Base-by-base conservation (phyloP, 1,140 invertebrate genomes). In the Adelges cooleyi region DNA sequence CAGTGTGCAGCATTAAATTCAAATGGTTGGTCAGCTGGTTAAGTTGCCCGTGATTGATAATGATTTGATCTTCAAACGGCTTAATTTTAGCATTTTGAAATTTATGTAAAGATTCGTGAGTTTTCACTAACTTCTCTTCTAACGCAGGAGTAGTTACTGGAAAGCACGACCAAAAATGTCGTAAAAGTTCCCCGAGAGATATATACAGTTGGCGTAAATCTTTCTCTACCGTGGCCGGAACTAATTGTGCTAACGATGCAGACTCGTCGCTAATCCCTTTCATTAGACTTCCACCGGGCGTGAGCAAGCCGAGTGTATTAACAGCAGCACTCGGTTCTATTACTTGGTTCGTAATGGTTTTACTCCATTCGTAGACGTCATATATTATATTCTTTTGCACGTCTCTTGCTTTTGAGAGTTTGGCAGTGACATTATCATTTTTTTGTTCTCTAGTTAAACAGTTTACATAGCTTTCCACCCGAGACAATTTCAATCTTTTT, bases 81-180 rank as follows among this genome's bases (percentile, higher is more conserved):
- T 88, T 84, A 10, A 97, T 73, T 75, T 89, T 91, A 18, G 86
- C 86, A 69, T 84, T 81, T 75, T 93, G 86, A 77, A 95, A 96
- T 72, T 87, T 83, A 56, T 89, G 85, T 52, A 97, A 73, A 1
- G 91, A 91, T 68, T 89, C 85, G 67, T 94, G 87, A 85, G 93
- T 93, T 71, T 84, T 83, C 20, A 84, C 78, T 1, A 88, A 83
- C 76, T 94, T 91, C 29, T 90, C 85, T 72, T 91, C 85, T 11
- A 86, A 75, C 54, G 84, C 81, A 38, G 84, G 80, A 8, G 85
- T 87, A 0, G 87, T 90, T 11, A 88, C 86, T 50, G 93, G 94
- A 77, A 97, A 95, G 75, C 90, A 90, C 25, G 84, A 80, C 93
- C 94, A 98, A 77, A 97, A 94, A 76, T 96, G 92, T 65, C 88